Percentiles rank a stretch among this genome's conserved stretches.
Conservation (phyloP, 2,797 vertebrate species). For the Chelmon rostratus region DNA sequence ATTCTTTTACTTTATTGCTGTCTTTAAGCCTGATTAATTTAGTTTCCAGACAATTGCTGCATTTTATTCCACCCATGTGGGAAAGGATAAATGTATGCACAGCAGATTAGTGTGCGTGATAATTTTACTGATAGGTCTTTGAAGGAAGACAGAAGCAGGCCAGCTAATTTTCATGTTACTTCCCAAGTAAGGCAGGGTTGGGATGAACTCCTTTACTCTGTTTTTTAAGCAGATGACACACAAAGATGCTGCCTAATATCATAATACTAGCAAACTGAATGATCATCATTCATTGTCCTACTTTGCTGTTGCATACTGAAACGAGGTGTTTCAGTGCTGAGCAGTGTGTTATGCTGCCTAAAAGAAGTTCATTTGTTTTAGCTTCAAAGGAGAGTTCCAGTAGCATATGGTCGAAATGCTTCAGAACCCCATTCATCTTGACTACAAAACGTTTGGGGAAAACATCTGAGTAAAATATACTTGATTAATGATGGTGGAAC, state of each 20-base stretch:
- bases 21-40: slow-evolving; percentile 66
- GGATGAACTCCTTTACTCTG: background rate
- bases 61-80: slow-evolving; percentile 60
- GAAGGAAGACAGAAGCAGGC: slow-evolving; percentile 32
- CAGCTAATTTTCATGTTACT: slow-evolving; percentile 46
- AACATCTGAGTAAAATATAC: slow-evolving; percentile 37
- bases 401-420: slow-evolving; percentile 53
- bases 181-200: slow-evolving; percentile 16
- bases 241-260: slow-evolving; percentile 18
- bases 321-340: slow-evolving; percentile 1
- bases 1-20: slow-evolving; percentile 52
- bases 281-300: slow-evolving; percentile 4
- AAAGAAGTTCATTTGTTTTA: slow-evolving; percentile 32
- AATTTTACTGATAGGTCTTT: slow-evolving; percentile 56
- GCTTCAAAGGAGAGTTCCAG: slow-evolving; percentile 43
- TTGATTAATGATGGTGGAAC: slow-evolving; percentile 32
- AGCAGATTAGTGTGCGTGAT: slow-evolving; percentile 47
- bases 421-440: slow-evolving; percentile 29
- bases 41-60: slow-evolving; percentile 53
- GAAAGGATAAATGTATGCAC: slow-evolving; percentile 51
- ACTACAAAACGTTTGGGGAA: slow-evolving; percentile 42
- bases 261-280: slow-evolving; percentile 6
- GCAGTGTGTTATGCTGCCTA: slow-evolving; percentile 17
- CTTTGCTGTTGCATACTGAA: slow-evolving; percentile 14
- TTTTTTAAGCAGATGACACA: slow-evolving; percentile 17